Evolutionary conservation across 2,888 invertebrate species (phyloP).

Genomic region (Agriopis marginaria): DNA sequence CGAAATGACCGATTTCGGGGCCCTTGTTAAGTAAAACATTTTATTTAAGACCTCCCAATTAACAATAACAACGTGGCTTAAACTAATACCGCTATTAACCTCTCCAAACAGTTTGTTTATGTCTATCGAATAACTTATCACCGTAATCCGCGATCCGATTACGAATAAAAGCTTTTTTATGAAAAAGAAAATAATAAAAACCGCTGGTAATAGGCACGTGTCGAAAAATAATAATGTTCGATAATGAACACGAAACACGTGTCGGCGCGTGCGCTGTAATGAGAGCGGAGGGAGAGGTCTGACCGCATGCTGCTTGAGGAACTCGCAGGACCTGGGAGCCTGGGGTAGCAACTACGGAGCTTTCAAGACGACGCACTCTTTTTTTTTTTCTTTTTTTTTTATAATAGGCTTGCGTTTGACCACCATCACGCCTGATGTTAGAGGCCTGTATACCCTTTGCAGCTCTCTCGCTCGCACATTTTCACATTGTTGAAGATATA

Average conservation of each 20-base stretch:
- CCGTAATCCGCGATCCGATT: slow-evolving; percentile 77
- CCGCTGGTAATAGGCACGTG: slow-evolving; percentile 77
- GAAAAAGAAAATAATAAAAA: slow-evolving; percentile 59
- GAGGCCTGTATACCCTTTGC: too few species aligned
- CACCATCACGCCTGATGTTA: too few species aligned
- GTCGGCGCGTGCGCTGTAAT: slow-evolving; percentile 55
- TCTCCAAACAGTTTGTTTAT: slow-evolving; percentile 78
- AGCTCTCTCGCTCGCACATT: too few species aligned
- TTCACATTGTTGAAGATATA: too few species aligned
- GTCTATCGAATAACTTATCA: slow-evolving; percentile 77
- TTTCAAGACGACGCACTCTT: too few species aligned
- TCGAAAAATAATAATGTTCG: slow-evolving; percentile 80
- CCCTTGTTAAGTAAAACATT: not conserved
- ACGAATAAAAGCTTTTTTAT: slow-evolving; percentile 56
- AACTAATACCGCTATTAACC: slow-evolving; percentile 68
- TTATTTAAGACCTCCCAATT: not conserved
- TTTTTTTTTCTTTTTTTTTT: too few species aligned
- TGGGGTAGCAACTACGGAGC: too few species aligned
- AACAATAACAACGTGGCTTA: slow-evolving; percentile 31
- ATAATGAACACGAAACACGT: slow-evolving; percentile 78
- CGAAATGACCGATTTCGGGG: too few species aligned
- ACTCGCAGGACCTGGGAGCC: not conserved
- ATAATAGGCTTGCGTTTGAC: too few species aligned
- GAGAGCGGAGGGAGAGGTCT: slow-evolving; percentile 35
- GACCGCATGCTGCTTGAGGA: slow-evolving; percentile 31